These are phyloP conservation scores for Proales similis DNA, from an alignment of 1,140 invertebrate species.

Conservation along the genomic window DNA sequence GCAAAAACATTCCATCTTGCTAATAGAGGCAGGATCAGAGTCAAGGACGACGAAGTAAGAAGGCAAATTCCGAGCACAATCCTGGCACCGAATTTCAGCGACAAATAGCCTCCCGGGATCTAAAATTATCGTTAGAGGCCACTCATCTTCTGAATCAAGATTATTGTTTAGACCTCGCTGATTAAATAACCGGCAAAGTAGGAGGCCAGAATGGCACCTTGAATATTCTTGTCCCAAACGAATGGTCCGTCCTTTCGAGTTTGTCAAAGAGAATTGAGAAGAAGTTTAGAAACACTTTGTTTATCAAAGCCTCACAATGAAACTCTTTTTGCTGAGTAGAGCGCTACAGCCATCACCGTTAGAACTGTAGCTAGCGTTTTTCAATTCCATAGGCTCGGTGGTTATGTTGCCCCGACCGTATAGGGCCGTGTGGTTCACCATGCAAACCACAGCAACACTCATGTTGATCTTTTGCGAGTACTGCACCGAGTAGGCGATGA, in stretches of 20 bases:
- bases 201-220: slow-evolving; percentile 48
- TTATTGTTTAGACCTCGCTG: slow-evolving; percentile 44
- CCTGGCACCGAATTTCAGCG: slow-evolving; percentile 16
- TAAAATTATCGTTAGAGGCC: not conserved
- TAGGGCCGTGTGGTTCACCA: slow-evolving; percentile 57
- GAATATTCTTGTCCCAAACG: slow-evolving; percentile 47
- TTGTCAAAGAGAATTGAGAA: too few species aligned
- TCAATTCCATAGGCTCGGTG: not conserved
- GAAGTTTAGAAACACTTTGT: too few species aligned
- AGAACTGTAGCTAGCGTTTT: too few species aligned
- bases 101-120: slow-evolving; percentile 24
- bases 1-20: not conserved
- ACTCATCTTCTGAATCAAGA: not conserved
- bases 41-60: not conserved
- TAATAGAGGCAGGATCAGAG: slow-evolving; percentile 3
- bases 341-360: too few species aligned
- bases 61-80: slow-evolving; percentile 13
- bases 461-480: slow-evolving; percentile 79
- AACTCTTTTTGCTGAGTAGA: too few species aligned
- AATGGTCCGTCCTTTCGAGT: slow-evolving; percentile 48
- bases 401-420: not conserved
- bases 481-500: slow-evolving; percentile 42
- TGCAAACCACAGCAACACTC: slow-evolving; percentile 78
- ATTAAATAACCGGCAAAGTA: slow-evolving; percentile 54
- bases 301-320: too few species aligned